Evolutionary conservation across 2,888 invertebrate species (phyloP).

Genomic region (Eilema caniola): DNA sequence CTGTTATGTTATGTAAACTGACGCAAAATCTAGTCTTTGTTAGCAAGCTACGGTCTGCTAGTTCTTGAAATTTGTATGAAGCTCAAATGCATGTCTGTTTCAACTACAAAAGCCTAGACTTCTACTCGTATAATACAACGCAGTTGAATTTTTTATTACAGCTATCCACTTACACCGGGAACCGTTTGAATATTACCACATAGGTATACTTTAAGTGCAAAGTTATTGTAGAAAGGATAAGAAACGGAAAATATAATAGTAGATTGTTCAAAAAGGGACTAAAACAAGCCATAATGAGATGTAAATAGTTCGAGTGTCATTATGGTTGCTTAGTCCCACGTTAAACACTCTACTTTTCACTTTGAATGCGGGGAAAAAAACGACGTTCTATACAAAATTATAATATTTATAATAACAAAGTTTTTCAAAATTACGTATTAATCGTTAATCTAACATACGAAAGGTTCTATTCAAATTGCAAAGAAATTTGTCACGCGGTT

Average conservation of each 20-base stretch:
- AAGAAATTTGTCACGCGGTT: too few relatives aligned
- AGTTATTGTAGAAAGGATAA: neutral
- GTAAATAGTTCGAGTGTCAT: too few relatives aligned
- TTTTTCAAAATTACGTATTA: too few relatives aligned
- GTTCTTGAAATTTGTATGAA: conserved; percentile 45
- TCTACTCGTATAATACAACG: conserved; percentile 28
- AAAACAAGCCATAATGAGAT: too few relatives aligned
- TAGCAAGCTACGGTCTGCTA: conserved; percentile 28
- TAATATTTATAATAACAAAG: too few relatives aligned
- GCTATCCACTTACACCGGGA: neutral
- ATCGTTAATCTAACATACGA: too few relatives aligned
- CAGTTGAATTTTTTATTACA: conserved; percentile 24
- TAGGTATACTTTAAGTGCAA: neutral
- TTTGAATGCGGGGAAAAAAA: too few relatives aligned
- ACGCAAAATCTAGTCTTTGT: conserved; percentile 36
- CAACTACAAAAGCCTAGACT: conserved; percentile 33
- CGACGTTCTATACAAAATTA: too few relatives aligned
- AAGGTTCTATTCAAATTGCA: too few relatives aligned
- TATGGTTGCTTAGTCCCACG: too few relatives aligned
- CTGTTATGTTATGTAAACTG: conserved; percentile 11
- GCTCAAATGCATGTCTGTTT: conserved; percentile 29
- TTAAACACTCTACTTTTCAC: too few relatives aligned
- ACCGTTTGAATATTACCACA: conserved; percentile 12
- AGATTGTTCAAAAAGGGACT: too few relatives aligned
- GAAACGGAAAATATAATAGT: neutral